Percentiles rank a stretch among this genome's conserved stretches.
These are phyloP conservation scores for Oscheius onirici DNA, from an alignment of 2,888 invertebrate species.

Conservation along the genomic window DNA sequence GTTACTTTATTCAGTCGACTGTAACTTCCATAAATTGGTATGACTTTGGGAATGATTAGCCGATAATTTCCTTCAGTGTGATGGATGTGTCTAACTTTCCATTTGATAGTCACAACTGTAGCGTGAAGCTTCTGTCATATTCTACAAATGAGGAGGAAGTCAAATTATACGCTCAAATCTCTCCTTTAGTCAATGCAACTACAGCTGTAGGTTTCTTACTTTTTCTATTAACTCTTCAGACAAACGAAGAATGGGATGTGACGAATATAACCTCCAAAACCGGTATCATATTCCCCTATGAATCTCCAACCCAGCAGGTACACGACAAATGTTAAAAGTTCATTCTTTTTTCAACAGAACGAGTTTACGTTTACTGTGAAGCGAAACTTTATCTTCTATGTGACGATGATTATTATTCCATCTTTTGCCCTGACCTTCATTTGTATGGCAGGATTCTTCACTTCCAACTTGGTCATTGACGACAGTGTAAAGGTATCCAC, in stretches of 20 bases:
- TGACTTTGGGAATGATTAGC: slow-evolving; percentile 14
- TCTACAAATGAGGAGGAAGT: not conserved
- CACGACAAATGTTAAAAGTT: not conserved
- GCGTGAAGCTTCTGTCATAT: slow-evolving; percentile 7
- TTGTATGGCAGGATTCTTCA: slow-evolving; percentile 24
- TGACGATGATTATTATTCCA: slow-evolving; percentile 6
- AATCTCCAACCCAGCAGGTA: slow-evolving; percentile 1
- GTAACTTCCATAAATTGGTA: slow-evolving; percentile 18
- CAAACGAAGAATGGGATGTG: slow-evolving; percentile 29
- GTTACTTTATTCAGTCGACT: slow-evolving; percentile 1
- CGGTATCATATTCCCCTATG: slow-evolving; percentile 6
- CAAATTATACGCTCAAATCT: too few relatives aligned
- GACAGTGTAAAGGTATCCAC: slow-evolving; percentile 12
- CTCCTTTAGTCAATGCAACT: too few relatives aligned
- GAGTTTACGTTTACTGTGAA: slow-evolving; percentile 16
- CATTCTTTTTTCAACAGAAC: not conserved
- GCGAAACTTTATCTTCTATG: slow-evolving; percentile 8
- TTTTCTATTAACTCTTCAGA: too few relatives aligned
- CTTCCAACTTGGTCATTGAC: slow-evolving; percentile 16
- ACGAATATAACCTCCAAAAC: slow-evolving; percentile 3
- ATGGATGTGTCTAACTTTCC: slow-evolving; percentile 13
- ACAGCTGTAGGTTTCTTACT: not conserved
- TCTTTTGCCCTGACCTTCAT: slow-evolving; percentile 5
- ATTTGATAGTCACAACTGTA: slow-evolving; percentile 18
- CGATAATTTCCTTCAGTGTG: not conserved